Evolutionary conservation across 2,113 vertebrate species (phyloP).

Genomic region (Triplophysa rosa): DNA sequence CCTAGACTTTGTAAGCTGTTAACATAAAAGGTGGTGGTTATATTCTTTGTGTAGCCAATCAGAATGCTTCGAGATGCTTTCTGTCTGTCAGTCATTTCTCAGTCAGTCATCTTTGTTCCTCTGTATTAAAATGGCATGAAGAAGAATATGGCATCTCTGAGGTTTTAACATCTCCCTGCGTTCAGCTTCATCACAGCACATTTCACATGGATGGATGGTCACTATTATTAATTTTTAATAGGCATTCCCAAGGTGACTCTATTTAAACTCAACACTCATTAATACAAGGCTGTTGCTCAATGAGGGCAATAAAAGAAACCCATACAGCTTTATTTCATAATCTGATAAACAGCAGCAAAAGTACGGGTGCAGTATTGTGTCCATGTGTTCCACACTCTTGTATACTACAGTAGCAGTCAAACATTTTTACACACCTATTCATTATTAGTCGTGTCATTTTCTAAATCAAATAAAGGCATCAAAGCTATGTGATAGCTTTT

Average conservation of each 20-base stretch:
- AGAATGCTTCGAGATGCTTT: too few species aligned
- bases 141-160: background rate
- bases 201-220: constrained; percentile 11
- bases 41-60: too few species aligned
- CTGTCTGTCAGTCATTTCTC: too few species aligned
- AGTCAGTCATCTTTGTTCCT: background rate
- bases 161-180: background rate
- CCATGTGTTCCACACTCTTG: background rate
- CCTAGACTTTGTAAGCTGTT: too few species aligned
- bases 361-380: background rate
- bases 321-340: constrained; percentile 1
- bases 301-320: background rate
- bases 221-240: constrained; percentile 35
- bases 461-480: too few species aligned
- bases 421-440: too few species aligned
- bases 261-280: constrained; percentile 25
- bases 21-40: too few species aligned
- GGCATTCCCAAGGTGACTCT: constrained; percentile 9
- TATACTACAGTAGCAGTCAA: too few species aligned
- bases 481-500: too few species aligned
- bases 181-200: constrained; percentile 13
- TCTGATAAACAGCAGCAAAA: background rate
- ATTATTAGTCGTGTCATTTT: too few species aligned
- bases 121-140: background rate
- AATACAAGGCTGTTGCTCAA: background rate